A percentile compares a stretch with the other conserved stretches of the same genome.
Conservation (phyloP, 2,113 vertebrate genomes). For the Patagioenas fasciata region DNA sequence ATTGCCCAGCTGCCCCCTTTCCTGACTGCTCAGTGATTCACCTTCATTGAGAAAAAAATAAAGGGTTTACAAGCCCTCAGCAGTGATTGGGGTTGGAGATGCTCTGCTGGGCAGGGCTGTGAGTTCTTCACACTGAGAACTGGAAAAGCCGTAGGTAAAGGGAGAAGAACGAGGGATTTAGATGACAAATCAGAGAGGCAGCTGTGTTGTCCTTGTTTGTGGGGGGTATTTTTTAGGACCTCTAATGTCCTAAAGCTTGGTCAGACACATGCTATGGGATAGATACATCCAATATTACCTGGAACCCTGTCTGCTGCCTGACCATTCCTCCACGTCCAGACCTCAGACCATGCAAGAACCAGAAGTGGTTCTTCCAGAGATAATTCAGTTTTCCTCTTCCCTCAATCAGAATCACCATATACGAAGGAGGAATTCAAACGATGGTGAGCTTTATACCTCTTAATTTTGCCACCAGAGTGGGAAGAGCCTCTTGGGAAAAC, state of each 20-base stretch:
- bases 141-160: neutral
- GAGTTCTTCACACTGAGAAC: neutral
- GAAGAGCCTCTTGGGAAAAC: neutral
- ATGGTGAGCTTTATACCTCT: neutral
- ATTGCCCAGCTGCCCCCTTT: neutral
- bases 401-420: accelerated
- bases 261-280: neutral
- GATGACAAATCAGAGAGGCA: neutral
- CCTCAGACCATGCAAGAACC: neutral
- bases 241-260: neutral
- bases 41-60: neutral
- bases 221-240: neutral
- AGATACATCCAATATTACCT: neutral
- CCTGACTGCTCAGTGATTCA: neutral
- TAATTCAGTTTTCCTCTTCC: neutral
- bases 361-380: neutral
- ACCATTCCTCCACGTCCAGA: neutral
- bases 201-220: neutral
- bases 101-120: neutral
- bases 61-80: neutral
- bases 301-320: neutral
- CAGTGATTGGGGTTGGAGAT: neutral
- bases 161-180: neutral
- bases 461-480: neutral
- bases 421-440: neutral